Evolutionary conservation across 2,888 invertebrate species (phyloP), one percentile per base, ranked within the genome.

Genomic region (Diaprepes abbreviatus): DNA sequence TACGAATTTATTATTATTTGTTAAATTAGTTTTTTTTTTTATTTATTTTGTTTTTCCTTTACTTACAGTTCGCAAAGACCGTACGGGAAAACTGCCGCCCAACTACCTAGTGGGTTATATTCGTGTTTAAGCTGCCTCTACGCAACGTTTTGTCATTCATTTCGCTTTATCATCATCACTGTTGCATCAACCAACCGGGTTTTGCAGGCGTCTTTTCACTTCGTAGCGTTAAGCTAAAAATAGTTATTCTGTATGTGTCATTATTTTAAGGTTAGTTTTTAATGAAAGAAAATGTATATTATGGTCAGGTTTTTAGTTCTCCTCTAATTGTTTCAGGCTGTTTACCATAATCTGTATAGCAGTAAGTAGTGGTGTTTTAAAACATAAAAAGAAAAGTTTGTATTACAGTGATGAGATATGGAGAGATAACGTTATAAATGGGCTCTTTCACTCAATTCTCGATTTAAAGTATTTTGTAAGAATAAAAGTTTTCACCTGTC

Each of bases 41-140:
- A n/a, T n/a, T n/a, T n/a, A n/a, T n/a, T n/a, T 45, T 59, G 31
- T n/a, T 59, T 62, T 48, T 60, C 66, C 81, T 78, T 77, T 80
- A 81, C 75, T 87, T 88, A 84, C 88, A 89, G 92, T 88, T 84
- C 93, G 94, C 83, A 87, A 91, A 84, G 90, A 91, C 82, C 92
- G 94, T 35, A 67, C 91, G 88, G 92, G 92, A 84, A 91, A 91
- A 85, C 90, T 91, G 86, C 89, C 91, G 76, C 91, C 92, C 85
- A 94, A 93, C 85, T 93, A 92, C 86, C 91, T 92, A 82, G 92
- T 92, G 85, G 93, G 93, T 81, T 91, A 82, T 73, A 75, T 81
- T 31, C 66, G 65, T 17, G 55, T 52, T 52, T 69, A 59, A 57
- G 28, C 55, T 1, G 40, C 16, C 33, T 38, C 28, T 24, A 50